Percentiles rank a stretch among this genome's conserved stretches.
Evolutionary conservation across 2,797 vertebrate genomes (phyloP).

Genomic region (Prionace glauca): DNA sequence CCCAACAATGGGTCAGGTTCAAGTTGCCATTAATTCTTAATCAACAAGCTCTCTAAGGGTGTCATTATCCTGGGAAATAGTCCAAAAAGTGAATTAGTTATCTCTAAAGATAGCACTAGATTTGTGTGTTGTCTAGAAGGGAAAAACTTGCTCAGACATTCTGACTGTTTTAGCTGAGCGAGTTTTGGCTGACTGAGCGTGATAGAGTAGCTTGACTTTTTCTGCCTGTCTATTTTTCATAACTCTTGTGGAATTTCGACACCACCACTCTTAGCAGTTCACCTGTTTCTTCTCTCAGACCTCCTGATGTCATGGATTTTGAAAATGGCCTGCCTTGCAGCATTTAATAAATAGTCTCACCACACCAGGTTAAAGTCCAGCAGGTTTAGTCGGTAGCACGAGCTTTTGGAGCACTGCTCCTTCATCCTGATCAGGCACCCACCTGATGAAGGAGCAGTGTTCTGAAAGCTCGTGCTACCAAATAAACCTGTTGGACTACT

Average conservation of each 20-base stretch:
- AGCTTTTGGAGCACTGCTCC: not conserved
- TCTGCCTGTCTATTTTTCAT: not conserved
- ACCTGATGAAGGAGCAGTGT: too few relatives aligned
- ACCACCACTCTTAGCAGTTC: not conserved
- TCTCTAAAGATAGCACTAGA: not conserved
- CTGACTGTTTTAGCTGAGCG: too few relatives aligned
- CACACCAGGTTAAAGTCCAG: too few relatives aligned
- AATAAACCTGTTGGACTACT: too few relatives aligned
- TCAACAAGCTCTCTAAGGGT: not conserved
- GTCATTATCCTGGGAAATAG: not conserved
- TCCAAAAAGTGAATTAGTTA: not conserved
- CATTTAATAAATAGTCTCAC: too few relatives aligned
- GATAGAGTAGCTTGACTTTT: not conserved
- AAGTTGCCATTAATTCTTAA: not conserved
- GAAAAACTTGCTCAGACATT: not conserved
- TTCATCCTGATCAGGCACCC: not conserved
- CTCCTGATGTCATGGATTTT: not conserved
- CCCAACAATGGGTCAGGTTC: not conserved
- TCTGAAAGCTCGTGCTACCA: too few relatives aligned
- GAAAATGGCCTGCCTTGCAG: too few relatives aligned
- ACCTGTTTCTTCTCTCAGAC: not conserved
- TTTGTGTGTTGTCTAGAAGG: not conserved
- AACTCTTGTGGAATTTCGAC: not conserved
- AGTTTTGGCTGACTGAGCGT: not conserved
- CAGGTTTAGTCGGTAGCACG: too few relatives aligned